Conservation (phyloP, 2,888 invertebrate genomes). For the Odontomyia ornata region DNA sequence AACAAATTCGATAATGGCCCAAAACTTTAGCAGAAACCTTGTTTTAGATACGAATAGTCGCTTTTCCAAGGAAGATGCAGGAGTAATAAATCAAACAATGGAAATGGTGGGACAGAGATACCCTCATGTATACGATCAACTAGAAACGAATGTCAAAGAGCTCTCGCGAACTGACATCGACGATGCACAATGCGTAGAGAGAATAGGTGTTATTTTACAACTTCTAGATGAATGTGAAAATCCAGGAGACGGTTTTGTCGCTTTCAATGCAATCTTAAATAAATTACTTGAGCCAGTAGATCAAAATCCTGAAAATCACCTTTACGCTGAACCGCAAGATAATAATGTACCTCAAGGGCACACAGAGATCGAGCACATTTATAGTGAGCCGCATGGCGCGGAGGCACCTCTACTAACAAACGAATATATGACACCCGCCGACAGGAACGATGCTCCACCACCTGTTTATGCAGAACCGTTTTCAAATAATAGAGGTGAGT, state of each 20-base stretch:
- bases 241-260: constrained; percentile 56
- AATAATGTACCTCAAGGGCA: constrained; percentile 21
- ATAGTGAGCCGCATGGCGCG: constrained; percentile 58
- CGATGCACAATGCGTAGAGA: constrained; percentile 56
- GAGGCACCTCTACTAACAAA: constrained; percentile 58
- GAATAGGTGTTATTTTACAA: constrained; percentile 56
- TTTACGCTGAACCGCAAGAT: constrained; percentile 56
- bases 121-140: constrained; percentile 56
- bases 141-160: constrained; percentile 54
- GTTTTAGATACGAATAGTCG: constrained; percentile 11
- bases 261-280: constrained; percentile 57
- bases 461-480: constrained; percentile 60
- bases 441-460: constrained; percentile 54
- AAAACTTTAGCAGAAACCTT: constrained; percentile 11
- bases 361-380: constrained; percentile 57
- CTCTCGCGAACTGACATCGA: constrained; percentile 53
- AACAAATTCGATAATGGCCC: constrained; percentile 13
- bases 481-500: constrained; percentile 57
- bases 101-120: constrained; percentile 56
- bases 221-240: constrained; percentile 55
- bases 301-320: constrained; percentile 54
- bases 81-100: constrained; percentile 56
- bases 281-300: constrained; percentile 56
- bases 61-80: constrained; percentile 56
- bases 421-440: constrained; percentile 59